These are phyloP conservation scores for Pedetes capensis DNA, from an alignment of 2,113 vertebrate species.

Conservation along the genomic window DNA sequence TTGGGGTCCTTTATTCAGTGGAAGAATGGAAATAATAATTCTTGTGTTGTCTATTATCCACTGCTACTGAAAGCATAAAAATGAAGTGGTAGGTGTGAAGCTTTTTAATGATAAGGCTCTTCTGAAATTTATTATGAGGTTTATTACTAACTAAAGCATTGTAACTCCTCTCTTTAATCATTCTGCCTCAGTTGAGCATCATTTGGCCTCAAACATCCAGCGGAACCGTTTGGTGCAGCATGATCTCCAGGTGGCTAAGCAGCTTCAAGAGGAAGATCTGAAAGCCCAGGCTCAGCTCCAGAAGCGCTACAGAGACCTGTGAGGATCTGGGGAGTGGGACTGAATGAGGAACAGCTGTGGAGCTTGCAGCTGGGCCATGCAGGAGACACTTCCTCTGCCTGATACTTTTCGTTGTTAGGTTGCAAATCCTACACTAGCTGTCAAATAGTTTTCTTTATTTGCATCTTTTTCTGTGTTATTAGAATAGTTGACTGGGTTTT, in stretches of 20 bases:
- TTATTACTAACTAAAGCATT: background rate
- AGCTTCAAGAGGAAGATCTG: conserved; percentile 94
- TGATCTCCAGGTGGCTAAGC: conserved; percentile 95
- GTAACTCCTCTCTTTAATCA: background rate
- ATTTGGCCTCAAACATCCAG: conserved; percentile 96
- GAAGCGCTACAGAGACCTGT: conserved; percentile 89
- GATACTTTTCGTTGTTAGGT: background rate
- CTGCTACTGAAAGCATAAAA: background rate
- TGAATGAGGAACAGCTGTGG: background rate
- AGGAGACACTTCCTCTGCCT: background rate
- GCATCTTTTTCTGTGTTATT: background rate
- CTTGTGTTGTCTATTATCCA: background rate
- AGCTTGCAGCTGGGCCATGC: background rate
- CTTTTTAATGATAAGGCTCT: background rate
- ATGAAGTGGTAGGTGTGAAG: background rate
- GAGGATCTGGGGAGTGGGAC: conserved; percentile 69
- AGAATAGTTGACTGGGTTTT: background rate
- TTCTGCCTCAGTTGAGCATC: conserved; percentile 91
- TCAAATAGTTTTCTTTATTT: background rate
- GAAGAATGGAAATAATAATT: background rate
- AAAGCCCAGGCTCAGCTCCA: conserved; percentile 89
- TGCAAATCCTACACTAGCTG: background rate
- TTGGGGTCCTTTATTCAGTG: background rate
- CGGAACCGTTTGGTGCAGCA: conserved; percentile 94
- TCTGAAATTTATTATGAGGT: background rate